These are phyloP conservation scores for Andrena camellia DNA, from an alignment of 2,888 invertebrate species.

Conservation along the genomic window DNA sequence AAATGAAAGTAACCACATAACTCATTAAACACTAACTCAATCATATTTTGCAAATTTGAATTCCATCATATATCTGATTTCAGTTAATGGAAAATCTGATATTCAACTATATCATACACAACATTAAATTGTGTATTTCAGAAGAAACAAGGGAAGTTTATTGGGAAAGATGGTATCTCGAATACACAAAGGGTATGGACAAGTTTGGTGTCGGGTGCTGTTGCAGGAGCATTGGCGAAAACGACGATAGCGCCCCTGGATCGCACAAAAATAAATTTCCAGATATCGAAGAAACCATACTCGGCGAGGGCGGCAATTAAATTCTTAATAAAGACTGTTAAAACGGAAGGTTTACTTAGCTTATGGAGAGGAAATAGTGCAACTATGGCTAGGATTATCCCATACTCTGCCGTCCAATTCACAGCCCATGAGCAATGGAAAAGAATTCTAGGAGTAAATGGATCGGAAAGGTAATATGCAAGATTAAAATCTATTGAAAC, in stretches of 20 bases:
- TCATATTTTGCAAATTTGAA: constrained; percentile 20
- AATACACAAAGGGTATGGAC: constrained; percentile 90
- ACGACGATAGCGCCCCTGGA: constrained; percentile 98
- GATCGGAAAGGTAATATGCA: constrained; percentile 86
- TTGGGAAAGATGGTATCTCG: constrained; percentile 69
- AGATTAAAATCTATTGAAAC: background rate
- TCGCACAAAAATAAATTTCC: constrained; percentile 99
- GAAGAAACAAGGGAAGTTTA: constrained; percentile 51
- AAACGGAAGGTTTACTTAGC: constrained; percentile 92
- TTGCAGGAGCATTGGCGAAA: constrained; percentile 98
- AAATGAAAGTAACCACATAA: background rate
- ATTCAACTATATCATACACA: constrained; percentile 35
- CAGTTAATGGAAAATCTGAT: constrained; percentile 44
- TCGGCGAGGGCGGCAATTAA: constrained; percentile 90
- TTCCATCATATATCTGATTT: constrained; percentile 34
- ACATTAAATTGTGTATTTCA: constrained; percentile 55
- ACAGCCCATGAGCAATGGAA: constrained; percentile 99
- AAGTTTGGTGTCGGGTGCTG: constrained; percentile 95
- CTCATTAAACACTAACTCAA: constrained; percentile 10
- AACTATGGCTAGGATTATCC: constrained; percentile 98
- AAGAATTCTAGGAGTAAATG: constrained; percentile 90
- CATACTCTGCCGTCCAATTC: constrained; percentile 99
- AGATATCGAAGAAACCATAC: constrained; percentile 92
- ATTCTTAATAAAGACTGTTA: constrained; percentile 90
- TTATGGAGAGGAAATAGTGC: constrained; percentile 99